Evolutionary conservation across 1,140 invertebrate species (phyloP).

Genomic region (Planococcus citri): DNA sequence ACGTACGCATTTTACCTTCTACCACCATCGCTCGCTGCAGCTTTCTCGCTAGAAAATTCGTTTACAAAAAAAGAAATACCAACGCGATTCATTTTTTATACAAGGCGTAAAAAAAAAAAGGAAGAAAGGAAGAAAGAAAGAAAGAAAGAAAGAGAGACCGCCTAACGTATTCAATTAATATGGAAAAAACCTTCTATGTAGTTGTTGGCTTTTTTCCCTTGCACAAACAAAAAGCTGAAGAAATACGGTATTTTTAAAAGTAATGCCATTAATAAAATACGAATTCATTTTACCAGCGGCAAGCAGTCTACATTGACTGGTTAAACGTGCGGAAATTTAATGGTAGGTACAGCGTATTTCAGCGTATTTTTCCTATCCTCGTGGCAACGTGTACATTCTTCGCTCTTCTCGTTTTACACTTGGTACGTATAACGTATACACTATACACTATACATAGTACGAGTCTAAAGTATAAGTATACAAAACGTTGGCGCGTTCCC

Average conservation of each 20-base stretch:
- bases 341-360: constrained; percentile 2
- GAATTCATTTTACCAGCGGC: constrained; percentile 1
- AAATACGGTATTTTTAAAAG: not conserved
- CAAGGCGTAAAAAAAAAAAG: too few relatives aligned
- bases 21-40: too few relatives aligned
- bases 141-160: not conserved
- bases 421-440: too few relatives aligned
- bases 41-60: too few relatives aligned
- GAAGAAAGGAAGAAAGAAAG: too few relatives aligned
- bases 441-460: too few relatives aligned
- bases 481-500: too few relatives aligned
- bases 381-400: not conserved
- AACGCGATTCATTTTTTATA: too few relatives aligned
- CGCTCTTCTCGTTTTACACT: not conserved
- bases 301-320: constrained; percentile 6
- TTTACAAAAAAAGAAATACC: too few relatives aligned
- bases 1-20: too few relatives aligned
- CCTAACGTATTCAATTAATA: not conserved
- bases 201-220: not conserved
- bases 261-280: constrained; percentile 8
- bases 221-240: not conserved
- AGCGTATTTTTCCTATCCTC: not conserved
- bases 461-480: too few relatives aligned
- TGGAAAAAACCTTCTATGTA: too few relatives aligned
- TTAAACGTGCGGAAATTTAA: constrained; percentile 7